phyloP scores from a whole-genome alignment of 2,888 invertebrate species.

The Bellardia pandia region DNA sequence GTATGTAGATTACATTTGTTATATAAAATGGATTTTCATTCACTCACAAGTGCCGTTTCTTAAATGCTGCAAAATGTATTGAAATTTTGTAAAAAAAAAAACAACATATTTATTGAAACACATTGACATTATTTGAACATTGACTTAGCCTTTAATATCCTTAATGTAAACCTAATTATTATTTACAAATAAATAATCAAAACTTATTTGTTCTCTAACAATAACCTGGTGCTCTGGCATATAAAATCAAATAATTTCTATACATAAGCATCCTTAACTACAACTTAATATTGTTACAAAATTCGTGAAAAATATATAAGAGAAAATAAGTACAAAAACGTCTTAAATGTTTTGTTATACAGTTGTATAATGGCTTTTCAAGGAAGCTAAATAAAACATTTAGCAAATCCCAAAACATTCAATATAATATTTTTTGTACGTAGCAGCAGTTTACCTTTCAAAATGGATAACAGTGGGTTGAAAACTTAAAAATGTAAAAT shows the following conservation, averaged over 20 bases:
- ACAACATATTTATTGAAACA: neutral
- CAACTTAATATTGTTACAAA: constrained; percentile 44
- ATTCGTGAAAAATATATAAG: neutral
- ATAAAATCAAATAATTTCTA: constrained; percentile 58
- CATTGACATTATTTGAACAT: neutral
- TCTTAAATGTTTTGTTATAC: constrained; percentile 52
- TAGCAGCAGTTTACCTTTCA: constrained; percentile 77
- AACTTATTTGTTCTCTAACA: constrained; percentile 54
- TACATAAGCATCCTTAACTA: constrained; percentile 45
- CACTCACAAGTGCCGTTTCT: no score
- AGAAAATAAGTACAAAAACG: constrained; percentile 5
- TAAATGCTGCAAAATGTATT: neutral
- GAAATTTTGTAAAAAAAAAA: no score
- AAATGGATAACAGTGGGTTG: constrained; percentile 11
- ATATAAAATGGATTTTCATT: no score
- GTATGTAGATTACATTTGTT: no score
- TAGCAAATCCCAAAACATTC: constrained; percentile 72
- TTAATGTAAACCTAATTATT: constrained; percentile 42
- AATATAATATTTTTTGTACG: constrained; percentile 74
- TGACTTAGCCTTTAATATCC: constrained; percentile 13
- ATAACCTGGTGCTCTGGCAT: constrained; percentile 27
- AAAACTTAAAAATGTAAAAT: neutral
- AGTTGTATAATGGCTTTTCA: constrained; percentile 62
- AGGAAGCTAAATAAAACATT: constrained; percentile 72
- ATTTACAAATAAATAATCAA: constrained; percentile 64